Evolutionary conservation across 37 sponge, comb jelly and placozoan genomes (phyloP).

Genomic region (Hexactinellida sp.): DNA sequence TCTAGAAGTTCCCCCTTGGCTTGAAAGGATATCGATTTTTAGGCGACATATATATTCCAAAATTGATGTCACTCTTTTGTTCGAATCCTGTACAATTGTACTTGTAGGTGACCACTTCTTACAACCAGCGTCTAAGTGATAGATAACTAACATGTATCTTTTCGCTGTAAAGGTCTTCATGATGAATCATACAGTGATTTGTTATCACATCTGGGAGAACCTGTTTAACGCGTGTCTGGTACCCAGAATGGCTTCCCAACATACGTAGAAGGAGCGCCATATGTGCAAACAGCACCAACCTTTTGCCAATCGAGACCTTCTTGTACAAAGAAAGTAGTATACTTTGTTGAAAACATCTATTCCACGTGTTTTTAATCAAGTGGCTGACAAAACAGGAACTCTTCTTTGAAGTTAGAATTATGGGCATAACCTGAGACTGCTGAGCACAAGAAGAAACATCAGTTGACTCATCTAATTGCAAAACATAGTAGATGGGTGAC

Average conservation of each 20-base stretch:
- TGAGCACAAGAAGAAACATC: slow-evolving; percentile 8
- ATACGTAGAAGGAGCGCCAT: slow-evolving; percentile 8
- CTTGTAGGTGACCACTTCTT: too few species aligned
- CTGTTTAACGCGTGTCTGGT: slow-evolving; percentile 1
- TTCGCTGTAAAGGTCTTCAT: background rate
- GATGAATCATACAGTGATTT: slow-evolving; percentile 9
- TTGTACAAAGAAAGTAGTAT: background rate
- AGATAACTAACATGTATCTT: too few species aligned
- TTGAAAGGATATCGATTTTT: too few species aligned
- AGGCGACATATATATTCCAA: too few species aligned
- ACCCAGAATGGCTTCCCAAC: background rate
- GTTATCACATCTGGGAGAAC: slow-evolving; percentile 15
- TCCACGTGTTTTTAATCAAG: slow-evolving; percentile 10
- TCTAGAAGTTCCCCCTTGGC: too few species aligned
- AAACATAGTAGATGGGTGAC: slow-evolving; percentile 8
- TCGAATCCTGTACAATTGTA: too few species aligned
- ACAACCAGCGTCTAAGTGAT: too few species aligned
- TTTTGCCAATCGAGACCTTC: slow-evolving; percentile 9
- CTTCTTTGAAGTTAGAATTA: background rate
- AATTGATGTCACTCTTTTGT: too few species aligned
- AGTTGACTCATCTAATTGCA: slow-evolving; percentile 13
- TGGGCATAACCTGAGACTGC: background rate
- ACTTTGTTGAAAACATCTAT: slow-evolving; percentile 3
- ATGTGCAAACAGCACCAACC: background rate
- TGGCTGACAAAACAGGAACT: slow-evolving; percentile 13